phyloP scores from a whole-genome alignment of 2,888 invertebrate species.

The Cephus nigrinus region DNA sequence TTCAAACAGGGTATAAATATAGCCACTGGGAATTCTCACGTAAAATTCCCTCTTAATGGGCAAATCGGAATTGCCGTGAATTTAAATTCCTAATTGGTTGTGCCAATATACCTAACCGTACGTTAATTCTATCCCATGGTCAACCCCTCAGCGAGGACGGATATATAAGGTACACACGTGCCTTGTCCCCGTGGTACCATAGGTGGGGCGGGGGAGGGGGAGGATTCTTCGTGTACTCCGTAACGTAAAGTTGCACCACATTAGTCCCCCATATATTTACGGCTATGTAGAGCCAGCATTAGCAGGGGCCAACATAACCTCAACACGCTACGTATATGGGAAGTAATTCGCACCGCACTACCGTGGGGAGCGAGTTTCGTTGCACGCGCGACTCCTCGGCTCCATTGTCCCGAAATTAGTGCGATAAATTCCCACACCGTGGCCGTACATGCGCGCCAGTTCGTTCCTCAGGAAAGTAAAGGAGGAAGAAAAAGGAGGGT shows the following conservation, averaged over 20 bases:
- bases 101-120: constrained; percentile 13
- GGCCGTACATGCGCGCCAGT: constrained; percentile 17
- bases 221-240: constrained; percentile 48
- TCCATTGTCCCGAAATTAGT: constrained; percentile 55
- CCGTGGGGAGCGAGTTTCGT: background rate
- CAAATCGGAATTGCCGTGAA: constrained; percentile 50
- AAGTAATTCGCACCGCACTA: constrained; percentile 47
- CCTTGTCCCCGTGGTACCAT: background rate
- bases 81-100: constrained; percentile 56
- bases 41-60: constrained; percentile 23
- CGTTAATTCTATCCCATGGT: no score
- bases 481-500: constrained; percentile 21
- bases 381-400: constrained; percentile 8
- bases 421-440: constrained; percentile 44
- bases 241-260: constrained; percentile 53
- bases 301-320: constrained; percentile 42
- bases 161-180: constrained; percentile 10
- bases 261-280: constrained; percentile 58
- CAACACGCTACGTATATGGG: constrained; percentile 46
- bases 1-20: constrained; percentile 1
- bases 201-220: constrained; percentile 16
- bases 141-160: background rate
- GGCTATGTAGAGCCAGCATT: constrained; percentile 41
- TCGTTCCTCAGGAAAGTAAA: constrained; percentile 7
- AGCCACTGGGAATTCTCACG: constrained; percentile 12